These are phyloP conservation scores for Drosophila rellima DNA, from an alignment of 2,888 invertebrate species.

Conservation along the genomic window DNA sequence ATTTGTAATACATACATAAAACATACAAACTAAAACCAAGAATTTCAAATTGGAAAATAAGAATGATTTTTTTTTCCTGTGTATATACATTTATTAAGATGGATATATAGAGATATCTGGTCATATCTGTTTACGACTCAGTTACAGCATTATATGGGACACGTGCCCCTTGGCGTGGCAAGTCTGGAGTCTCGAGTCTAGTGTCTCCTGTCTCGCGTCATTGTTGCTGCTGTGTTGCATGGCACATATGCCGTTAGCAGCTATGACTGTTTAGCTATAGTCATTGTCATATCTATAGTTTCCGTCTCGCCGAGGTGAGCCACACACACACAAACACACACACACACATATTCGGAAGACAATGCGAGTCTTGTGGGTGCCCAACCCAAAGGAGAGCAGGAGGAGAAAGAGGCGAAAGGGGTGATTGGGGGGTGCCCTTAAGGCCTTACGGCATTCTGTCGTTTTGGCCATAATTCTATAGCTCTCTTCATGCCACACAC, in stretches of 20 bases:
- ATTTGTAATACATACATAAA: too few relatives aligned
- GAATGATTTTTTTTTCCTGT: too few relatives aligned
- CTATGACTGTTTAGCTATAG: slow-evolving; percentile 7
- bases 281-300: slow-evolving; percentile 38
- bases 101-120: not conserved
- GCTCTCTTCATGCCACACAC: slow-evolving; percentile 31
- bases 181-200: slow-evolving; percentile 21
- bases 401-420: slow-evolving; percentile 12
- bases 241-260: slow-evolving; percentile 42
- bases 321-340: slow-evolving; percentile 38
- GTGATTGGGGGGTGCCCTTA: slow-evolving; percentile 19
- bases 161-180: slow-evolving; percentile 29
- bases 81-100: not conserved
- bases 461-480: slow-evolving; percentile 66
- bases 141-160: slow-evolving; percentile 21
- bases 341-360: slow-evolving; percentile 43
- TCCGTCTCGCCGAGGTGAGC: slow-evolving; percentile 52
- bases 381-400: slow-evolving; percentile 29
- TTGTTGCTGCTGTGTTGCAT: slow-evolving; percentile 13
- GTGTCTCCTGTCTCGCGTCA: slow-evolving; percentile 28
- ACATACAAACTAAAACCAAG: too few relatives aligned
- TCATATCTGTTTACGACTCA: slow-evolving; percentile 35
- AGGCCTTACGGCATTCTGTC: slow-evolving; percentile 15
- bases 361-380: slow-evolving; percentile 63
- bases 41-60: too few relatives aligned